phyloP scores from a whole-genome alignment of 35 echinoderm and acorn worm species.

The Anneissia japonica region DNA sequence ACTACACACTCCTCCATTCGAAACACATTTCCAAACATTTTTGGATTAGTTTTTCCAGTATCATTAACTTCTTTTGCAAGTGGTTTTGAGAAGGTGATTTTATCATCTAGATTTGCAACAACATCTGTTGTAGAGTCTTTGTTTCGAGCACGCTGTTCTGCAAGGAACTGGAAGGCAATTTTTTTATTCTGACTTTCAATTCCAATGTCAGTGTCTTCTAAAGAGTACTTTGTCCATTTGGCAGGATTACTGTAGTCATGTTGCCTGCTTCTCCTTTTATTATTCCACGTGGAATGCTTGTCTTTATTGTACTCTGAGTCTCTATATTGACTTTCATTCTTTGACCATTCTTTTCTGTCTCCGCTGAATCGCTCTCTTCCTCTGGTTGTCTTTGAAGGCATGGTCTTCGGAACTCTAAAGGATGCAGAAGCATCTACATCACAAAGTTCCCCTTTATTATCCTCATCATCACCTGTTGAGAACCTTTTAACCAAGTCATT shows the following conservation, averaged over 20 bases:
- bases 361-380: not conserved
- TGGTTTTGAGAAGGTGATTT: not conserved
- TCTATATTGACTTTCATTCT: not conserved
- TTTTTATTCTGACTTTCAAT: not conserved
- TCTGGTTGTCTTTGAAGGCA: not conserved
- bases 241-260: not conserved
- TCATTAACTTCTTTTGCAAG: not conserved
- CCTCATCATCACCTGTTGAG: not conserved
- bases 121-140: not conserved
- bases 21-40: not conserved
- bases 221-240: not conserved
- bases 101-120: not conserved
- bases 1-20: not conserved
- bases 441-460: not conserved
- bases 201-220: not conserved
- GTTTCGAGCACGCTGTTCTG: not conserved
- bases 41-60: not conserved
- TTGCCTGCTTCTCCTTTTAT: not conserved
- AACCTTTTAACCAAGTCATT: not conserved
- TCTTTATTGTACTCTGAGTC: not conserved
- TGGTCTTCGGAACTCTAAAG: not conserved
- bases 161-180: not conserved
- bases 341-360: not conserved
- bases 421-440: not conserved
- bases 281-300: not conserved